Conservation (phyloP, 2,797 vertebrate species). For the Dicrostonyx torquatus region DNA sequence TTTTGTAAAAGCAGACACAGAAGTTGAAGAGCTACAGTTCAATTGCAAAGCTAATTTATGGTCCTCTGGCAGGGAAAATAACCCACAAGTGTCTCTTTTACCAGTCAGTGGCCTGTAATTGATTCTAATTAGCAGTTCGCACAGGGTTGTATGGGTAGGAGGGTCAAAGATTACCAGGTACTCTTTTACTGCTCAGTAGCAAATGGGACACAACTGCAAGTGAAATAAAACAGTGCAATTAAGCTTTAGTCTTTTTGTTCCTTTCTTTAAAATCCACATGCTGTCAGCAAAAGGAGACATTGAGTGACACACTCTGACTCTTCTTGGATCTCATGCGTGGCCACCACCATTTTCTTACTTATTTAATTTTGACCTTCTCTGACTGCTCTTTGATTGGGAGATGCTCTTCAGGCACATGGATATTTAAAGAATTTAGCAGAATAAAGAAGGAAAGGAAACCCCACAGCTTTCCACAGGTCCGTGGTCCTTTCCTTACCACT, state of each 20-base stretch:
- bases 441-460: not conserved
- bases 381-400: constrained; percentile 20
- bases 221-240: constrained; percentile 82
- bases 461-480: not conserved
- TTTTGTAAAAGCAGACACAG: not conserved
- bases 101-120: constrained; percentile 74
- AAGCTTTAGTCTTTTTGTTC: constrained; percentile 75
- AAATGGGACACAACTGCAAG: constrained; percentile 82
- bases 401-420: not conserved
- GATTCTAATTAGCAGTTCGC: constrained; percentile 81
- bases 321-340: not conserved
- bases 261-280: too few relatives aligned
- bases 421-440: constrained; percentile 41
- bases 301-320: not conserved
- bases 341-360: not conserved
- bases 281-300: too few relatives aligned
- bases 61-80: constrained; percentile 29
- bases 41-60: constrained; percentile 77
- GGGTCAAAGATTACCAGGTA: constrained; percentile 80
- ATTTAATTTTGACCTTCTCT: constrained; percentile 43
- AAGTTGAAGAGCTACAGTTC: constrained; percentile 58
- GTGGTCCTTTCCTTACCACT: not conserved
- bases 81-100: constrained; percentile 66
- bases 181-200: constrained; percentile 64
- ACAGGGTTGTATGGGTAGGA: constrained; percentile 75